Base-by-base conservation (phyloP, 2,797 vertebrate genomes). In the Lutjanus argentimaculatus region DNA sequence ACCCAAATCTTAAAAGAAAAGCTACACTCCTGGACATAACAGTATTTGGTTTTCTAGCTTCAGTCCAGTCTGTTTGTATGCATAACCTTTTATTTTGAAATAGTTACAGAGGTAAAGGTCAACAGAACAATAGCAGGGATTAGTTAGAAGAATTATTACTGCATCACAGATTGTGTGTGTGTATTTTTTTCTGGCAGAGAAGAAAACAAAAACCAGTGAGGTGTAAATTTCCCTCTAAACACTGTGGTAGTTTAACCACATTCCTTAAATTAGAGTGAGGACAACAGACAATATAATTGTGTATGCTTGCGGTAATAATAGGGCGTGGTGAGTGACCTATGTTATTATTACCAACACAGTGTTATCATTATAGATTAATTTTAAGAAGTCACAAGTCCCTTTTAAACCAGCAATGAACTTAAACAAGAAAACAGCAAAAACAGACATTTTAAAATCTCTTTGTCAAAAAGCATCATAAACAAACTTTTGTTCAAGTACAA, bases 201-300 rank as follows among this genome's bases (percentile, higher is more conserved):
- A 72, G 0, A 16, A 52, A 73, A 87, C 48, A 73, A 84, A 70
- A 66, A 79, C 25, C 21, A 19, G 12, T 25, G 25, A 53, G 7
- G 11, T 42, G 52, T 6, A 8, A 57, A 17, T 15, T 8, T 22
- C 12, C 11, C 8, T 1, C 4, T 9, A 2, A 14, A 53, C 16
- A 7, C 13, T 45, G 15, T 6, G 6, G 70, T 21, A 7, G 79
- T 72, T 81, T 13, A 51, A 74, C 80, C 48, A 71, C 86, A 91
- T 92, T 89, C 80, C 45, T 80, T 0, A 2, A 9, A 65, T 3
- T 17, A 16, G 10, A 66, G 22, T 5, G 21, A 42, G 1, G 52
- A 51, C 19, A 75, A 46, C 5, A 1, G 7, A 75, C n/a, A 55
- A 13, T 43, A 25, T 16, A 48, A 43, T 71, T 12, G 0, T 1